Evolutionary conservation across 2,113 vertebrate genomes (phyloP).

Genomic region (Aldabrachelys gigantea): DNA sequence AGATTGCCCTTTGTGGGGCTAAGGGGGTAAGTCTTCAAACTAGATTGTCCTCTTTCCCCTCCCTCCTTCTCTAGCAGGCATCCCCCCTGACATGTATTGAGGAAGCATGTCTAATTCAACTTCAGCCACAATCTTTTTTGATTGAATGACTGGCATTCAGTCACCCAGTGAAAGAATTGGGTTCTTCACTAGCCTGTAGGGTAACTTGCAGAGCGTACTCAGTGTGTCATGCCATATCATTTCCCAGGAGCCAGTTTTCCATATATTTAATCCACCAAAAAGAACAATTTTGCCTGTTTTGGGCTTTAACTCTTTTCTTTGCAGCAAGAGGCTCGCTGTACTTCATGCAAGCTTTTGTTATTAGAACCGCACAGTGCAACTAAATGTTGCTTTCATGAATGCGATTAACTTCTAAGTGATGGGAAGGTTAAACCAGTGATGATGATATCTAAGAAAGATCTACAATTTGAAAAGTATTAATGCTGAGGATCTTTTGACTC

Average conservation of each 20-base stretch:
- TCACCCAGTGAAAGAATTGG: neutral
- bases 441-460: neutral
- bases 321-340: neutral
- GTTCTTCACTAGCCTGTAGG: neutral
- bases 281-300: neutral
- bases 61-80: neutral
- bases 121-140: neutral
- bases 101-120: neutral
- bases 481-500: neutral
- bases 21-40: neutral
- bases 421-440: neutral
- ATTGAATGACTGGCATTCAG: neutral
- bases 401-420: neutral
- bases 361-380: neutral
- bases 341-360: neutral
- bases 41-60: accelerated
- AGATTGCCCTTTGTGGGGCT: neutral
- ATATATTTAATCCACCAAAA: neutral
- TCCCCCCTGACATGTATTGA: neutral
- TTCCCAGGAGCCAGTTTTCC: neutral
- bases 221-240: neutral
- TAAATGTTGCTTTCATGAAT: neutral
- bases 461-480: neutral
- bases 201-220: neutral
- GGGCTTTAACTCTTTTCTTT: neutral